phyloP scores from a whole-genome alignment of 2,113 vertebrate genomes.

The Peromyscus polionotus region DNA sequence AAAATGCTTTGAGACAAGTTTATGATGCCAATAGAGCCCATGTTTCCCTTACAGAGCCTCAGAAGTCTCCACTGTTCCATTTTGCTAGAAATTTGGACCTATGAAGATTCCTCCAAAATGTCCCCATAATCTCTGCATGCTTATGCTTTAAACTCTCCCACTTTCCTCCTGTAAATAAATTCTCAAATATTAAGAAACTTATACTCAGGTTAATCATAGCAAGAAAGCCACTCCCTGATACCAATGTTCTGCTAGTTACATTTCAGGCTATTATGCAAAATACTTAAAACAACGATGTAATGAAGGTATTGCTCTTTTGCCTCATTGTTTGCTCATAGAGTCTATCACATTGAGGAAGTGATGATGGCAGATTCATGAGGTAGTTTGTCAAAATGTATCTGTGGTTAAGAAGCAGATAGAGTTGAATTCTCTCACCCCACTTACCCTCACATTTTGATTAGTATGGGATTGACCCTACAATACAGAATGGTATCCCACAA shows the following conservation, averaged over 20 bases:
- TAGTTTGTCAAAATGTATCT: neutral
- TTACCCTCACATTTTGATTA: neutral
- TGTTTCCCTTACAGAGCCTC: neutral
- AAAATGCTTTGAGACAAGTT: neutral
- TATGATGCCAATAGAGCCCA: neutral
- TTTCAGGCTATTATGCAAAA: neutral
- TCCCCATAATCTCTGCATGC: neutral
- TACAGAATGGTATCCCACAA: neutral
- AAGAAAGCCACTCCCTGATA: accelerated
- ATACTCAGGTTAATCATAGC: neutral
- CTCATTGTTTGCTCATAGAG: neutral
- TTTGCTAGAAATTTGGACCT: neutral
- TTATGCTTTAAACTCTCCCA: neutral
- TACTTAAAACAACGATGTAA: neutral
- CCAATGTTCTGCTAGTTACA: neutral
- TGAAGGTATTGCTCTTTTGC: neutral
- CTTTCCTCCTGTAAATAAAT: neutral
- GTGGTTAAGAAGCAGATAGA: neutral
- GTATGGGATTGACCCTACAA: neutral
- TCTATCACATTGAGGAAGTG: too few relatives aligned
- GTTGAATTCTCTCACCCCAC: neutral
- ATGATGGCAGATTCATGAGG: neutral
- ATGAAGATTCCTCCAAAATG: neutral
- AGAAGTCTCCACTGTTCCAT: neutral
- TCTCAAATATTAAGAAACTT: neutral